Evolutionary conservation across 2,797 vertebrate species (phyloP).

Genomic region (Sebastes elongatus): DNA sequence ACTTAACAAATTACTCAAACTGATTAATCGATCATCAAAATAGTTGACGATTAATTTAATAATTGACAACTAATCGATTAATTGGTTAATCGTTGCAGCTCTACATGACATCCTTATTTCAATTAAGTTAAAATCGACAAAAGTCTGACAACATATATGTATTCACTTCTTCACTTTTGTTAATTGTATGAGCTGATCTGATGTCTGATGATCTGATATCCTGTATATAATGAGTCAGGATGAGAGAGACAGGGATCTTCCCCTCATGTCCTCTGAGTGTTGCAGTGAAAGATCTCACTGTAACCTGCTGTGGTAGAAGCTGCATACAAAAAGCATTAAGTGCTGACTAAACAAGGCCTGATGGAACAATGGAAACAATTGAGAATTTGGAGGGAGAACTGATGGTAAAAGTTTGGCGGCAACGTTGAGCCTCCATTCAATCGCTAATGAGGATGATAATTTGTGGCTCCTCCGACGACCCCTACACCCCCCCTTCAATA

Average conservation of each 20-base stretch:
- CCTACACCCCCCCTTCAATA: slow-evolving; percentile 66
- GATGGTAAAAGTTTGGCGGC: slow-evolving; percentile 59
- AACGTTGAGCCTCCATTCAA: slow-evolving; percentile 65
- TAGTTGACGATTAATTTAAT: no score
- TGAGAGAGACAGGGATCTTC: no score
- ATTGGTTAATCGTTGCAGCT: no score
- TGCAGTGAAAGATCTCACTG: not conserved
- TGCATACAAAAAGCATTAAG: slow-evolving; percentile 18
- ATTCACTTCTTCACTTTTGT: not conserved
- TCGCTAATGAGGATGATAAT: slow-evolving; percentile 84
- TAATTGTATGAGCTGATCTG: not conserved
- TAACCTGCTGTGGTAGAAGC: not conserved
- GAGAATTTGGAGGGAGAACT: slow-evolving; percentile 66
- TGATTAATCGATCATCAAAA: no score
- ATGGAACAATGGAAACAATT: slow-evolving; percentile 30
- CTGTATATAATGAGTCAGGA: not conserved
- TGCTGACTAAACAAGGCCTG: slow-evolving; percentile 9
- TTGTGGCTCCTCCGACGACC: slow-evolving; percentile 81
- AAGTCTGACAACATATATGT: not conserved
- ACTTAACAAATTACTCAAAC: no score
- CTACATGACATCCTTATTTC: slow-evolving; percentile 2
- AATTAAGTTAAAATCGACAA: not conserved
- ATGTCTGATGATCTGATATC: not conserved
- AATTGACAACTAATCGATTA: no score
- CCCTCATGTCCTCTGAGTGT: not conserved